Percentiles rank a stretch among this genome's conserved stretches.
Conservation (phyloP, 2,888 invertebrate species). For the Stramonita haemastoma region DNA sequence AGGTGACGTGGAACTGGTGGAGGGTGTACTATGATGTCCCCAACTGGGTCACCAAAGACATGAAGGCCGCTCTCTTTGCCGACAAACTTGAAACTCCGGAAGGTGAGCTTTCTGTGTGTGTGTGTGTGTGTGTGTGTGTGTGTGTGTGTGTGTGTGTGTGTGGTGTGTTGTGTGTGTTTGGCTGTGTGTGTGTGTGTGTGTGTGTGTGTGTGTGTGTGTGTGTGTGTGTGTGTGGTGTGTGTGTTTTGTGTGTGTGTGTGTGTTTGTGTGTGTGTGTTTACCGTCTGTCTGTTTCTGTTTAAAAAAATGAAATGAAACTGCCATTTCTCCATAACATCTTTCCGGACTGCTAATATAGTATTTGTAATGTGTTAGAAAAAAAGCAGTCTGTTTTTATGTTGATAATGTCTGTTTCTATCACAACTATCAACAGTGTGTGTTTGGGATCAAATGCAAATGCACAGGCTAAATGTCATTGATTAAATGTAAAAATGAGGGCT, state of each 20-base stretch:
- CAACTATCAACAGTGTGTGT: no score
- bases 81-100: constrained; percentile 54
- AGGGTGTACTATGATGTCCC: constrained; percentile 54
- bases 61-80: constrained; percentile 56
- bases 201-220: not conserved
- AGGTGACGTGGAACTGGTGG: constrained; percentile 58
- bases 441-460: no score
- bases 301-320: no score
- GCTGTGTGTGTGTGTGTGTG: not conserved
- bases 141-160: not conserved
- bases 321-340: no score
- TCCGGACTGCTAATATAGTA: no score
- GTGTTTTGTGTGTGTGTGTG: not conserved
- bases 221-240: not conserved
- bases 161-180: not conserved
- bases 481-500: no score
- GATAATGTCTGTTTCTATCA: no score
- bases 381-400: no score
- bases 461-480: no score
- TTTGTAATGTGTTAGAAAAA: no score
- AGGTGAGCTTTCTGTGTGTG: constrained; percentile 43
- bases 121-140: not conserved
- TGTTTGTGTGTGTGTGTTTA: not conserved
- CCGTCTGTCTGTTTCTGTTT: not conserved
- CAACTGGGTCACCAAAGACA: constrained; percentile 57